Evolutionary conservation across 2,113 vertebrate species (phyloP), one percentile per base, ranked within the genome.

Genomic region (Dipodomys merriami): DNA sequence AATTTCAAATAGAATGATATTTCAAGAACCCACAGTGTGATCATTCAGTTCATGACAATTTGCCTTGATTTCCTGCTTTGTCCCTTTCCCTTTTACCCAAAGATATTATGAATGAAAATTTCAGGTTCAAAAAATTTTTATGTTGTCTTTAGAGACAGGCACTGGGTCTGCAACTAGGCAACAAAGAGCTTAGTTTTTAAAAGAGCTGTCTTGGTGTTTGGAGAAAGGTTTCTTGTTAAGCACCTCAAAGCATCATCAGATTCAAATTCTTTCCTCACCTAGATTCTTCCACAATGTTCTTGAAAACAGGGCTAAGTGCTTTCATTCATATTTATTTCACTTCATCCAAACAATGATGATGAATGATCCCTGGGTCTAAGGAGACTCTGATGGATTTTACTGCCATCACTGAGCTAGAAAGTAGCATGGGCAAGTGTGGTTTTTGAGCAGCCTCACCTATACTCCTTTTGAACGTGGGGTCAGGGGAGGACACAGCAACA

Each of bases 401-500:
- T 9, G 12, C 25, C 5, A 49, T n/a, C 35, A 39, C 44, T 13
- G 57, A 79, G 35, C 35, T 22, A 16, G 27, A 25, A 11, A 71
- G 19, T 22, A 16, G 27, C 20, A 5, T 7, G 57, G 35, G 88
- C 12, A 46, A 29, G 2, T 29, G 0, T 20, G 53, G 15, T 10
- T 27, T 44, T 15, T 35, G 35, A 71, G 60, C 53, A 27, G 8
- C 4, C 57, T 22, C 39, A 46, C 39, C 39, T 64, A 2, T 0
- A 69, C 30, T 6, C 13, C 15, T 68, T 3, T 78, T 62, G 20
- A 23, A 1, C 2, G n/a, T 0, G 7, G 27, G 4, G 0, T 6
- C 0, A 9, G 15, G 44, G 7, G 1, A 46, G n/a, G n/a, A 2
- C 3, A 46, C 3, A 69, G 0, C 6, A 4, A 15, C 27, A 44